Evolutionary conservation across 2,888 invertebrate species (phyloP).

Genomic region (Thereva unica): DNA sequence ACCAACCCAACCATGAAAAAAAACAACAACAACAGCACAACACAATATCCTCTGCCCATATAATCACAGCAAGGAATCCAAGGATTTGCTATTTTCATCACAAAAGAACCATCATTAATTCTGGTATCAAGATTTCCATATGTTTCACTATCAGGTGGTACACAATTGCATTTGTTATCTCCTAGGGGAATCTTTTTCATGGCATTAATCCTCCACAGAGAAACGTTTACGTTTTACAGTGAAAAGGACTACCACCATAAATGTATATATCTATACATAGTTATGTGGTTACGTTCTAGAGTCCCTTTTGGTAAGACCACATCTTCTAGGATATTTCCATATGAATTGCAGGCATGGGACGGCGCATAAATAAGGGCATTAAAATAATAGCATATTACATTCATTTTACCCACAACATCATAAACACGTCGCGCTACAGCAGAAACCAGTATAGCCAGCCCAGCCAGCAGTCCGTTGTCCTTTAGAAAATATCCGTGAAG

Average conservation of each 20-base stretch:
- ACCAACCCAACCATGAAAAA: too few relatives aligned
- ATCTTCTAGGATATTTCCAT: conserved; percentile 16
- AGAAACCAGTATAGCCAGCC: conserved; percentile 4
- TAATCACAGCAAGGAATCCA: too few relatives aligned
- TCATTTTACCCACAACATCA: conserved; percentile 17
- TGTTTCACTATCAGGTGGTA: conserved; percentile 12
- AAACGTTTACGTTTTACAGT: too few relatives aligned
- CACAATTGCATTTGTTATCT: conserved; percentile 24
- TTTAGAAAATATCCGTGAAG: too few relatives aligned
- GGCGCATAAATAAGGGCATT: conserved; percentile 16
- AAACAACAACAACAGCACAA: too few relatives aligned
- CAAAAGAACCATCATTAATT: conserved; percentile 9
- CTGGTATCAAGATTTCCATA: conserved; percentile 16
- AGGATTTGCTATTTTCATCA: too few relatives aligned
- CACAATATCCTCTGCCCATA: too few relatives aligned
- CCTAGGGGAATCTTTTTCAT: conserved; percentile 8
- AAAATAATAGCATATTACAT: conserved; percentile 30
- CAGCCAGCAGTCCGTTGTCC: too few relatives aligned
- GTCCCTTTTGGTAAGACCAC: too few relatives aligned
- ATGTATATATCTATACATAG: too few relatives aligned
- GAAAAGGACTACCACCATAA: too few relatives aligned
- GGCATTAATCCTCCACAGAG: conserved; percentile 13
- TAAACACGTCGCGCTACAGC: conserved; percentile 10
- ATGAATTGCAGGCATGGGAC: conserved; percentile 20
- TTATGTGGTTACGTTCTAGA: too few relatives aligned